Conservation (phyloP, 2,113 vertebrate species). For the Oryzias woworae region DNA sequence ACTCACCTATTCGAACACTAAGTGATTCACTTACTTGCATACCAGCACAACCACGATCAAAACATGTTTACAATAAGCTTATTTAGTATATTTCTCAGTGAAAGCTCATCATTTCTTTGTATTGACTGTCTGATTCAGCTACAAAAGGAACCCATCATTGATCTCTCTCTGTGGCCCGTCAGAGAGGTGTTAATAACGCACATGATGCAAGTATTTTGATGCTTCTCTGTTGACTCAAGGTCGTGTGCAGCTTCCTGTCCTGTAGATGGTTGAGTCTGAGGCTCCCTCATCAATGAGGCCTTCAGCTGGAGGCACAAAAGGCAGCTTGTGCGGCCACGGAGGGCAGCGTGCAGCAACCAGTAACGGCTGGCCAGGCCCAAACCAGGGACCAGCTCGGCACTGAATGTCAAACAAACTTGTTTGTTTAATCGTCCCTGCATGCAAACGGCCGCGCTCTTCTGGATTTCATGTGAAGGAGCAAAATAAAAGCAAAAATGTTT, state of each 20-base stretch:
- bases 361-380: constrained; percentile 64
- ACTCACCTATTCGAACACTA: constrained; percentile 53
- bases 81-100: constrained; percentile 35
- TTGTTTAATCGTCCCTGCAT: constrained; percentile 70
- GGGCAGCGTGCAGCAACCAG: constrained; percentile 58
- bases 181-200: neutral
- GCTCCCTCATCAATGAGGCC: constrained; percentile 77
- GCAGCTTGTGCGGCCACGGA: constrained; percentile 67
- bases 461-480: constrained; percentile 51
- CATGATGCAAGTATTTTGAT: constrained; percentile 58
- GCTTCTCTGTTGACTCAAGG: constrained; percentile 57
- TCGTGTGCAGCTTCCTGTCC: constrained; percentile 61
- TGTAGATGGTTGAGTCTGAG: constrained; percentile 49
- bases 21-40: constrained; percentile 44
- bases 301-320: constrained; percentile 77
- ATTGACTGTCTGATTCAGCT: neutral
- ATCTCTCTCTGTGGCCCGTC: too few relatives aligned
- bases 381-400: constrained; percentile 48
- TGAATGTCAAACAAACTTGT: constrained; percentile 76
- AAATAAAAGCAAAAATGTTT: constrained; percentile 54
- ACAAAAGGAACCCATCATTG: too few relatives aligned
- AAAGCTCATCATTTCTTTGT: constrained; percentile 13
- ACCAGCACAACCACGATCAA: constrained; percentile 54
- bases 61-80: constrained; percentile 59
- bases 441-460: constrained; percentile 48